Percentiles rank a stretch among this genome's conserved stretches.
phyloP scores from a whole-genome alignment of 2,888 invertebrate species.

The Andrena fulva region DNA sequence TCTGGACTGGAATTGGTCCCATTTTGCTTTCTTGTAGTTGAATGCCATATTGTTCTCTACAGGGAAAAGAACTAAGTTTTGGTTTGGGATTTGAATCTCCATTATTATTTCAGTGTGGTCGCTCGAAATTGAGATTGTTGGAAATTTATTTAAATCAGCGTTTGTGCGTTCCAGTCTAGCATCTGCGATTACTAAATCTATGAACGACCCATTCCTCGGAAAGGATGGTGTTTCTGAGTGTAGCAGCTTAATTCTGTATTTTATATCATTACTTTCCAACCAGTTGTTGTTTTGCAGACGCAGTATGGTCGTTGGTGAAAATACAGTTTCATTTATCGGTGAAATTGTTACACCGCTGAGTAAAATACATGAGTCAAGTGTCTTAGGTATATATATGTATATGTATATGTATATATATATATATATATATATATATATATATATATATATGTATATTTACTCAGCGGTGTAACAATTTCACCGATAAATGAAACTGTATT shows the following conservation, averaged over 20 bases:
- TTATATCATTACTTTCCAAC: neutral
- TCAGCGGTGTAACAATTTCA: no score
- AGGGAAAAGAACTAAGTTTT: neutral
- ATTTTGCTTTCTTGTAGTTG: neutral
- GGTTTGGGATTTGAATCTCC: neutral
- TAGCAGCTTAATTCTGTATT: neutral
- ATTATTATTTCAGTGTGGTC: neutral
- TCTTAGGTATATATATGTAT: no score
- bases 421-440: no score
- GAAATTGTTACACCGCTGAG: no score
- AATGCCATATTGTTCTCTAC: neutral
- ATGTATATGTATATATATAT: no score
- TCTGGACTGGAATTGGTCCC: neutral
- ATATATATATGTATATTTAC: no score
- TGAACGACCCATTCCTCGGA: neutral
- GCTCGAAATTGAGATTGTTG: neutral
- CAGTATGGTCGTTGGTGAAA: no score
- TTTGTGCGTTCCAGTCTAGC: neutral
- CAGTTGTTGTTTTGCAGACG: neutral
- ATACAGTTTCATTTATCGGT: no score
- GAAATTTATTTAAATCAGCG: neutral
- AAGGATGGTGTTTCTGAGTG: neutral
- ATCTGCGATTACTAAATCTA: neutral
- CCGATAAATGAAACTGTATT: no score
- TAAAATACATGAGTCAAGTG: no score